These are phyloP conservation scores for Tenrec ecaudatus DNA, from an alignment of 2,113 vertebrate genomes.

Conservation along the genomic window DNA sequence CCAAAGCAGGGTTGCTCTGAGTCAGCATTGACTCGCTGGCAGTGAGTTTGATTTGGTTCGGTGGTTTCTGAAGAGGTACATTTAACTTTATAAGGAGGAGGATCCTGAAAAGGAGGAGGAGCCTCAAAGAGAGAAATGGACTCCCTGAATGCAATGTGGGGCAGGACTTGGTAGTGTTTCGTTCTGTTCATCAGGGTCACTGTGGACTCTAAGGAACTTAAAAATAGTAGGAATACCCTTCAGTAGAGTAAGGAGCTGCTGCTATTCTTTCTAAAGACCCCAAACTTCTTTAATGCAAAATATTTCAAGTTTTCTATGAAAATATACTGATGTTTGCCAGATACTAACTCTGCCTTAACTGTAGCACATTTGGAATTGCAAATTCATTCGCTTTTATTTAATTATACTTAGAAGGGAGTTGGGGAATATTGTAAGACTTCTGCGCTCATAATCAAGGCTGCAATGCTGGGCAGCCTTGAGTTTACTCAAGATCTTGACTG, in stretches of 20 bases:
- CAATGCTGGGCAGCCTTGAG: not conserved
- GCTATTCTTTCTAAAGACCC: not conserved
- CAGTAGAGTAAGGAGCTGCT: constrained; percentile 29
- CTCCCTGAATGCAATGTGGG: not conserved
- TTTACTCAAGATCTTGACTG: not conserved
- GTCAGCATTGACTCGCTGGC: too few species aligned
- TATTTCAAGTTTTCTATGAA: not conserved
- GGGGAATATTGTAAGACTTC: not conserved
- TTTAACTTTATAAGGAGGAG: too few species aligned
- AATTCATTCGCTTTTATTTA: not conserved
- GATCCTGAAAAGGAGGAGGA: too few species aligned
- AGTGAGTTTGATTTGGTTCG: too few species aligned
- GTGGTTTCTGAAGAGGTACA: too few species aligned
- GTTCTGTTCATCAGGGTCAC: not conserved
- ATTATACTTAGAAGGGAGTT: not conserved
- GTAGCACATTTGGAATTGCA: not conserved
- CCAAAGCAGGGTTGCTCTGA: too few species aligned
- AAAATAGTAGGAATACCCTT: not conserved
- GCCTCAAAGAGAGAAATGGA: not conserved
- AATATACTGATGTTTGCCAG: constrained; percentile 7
- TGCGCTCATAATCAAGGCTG: not conserved
- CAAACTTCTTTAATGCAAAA: not conserved
- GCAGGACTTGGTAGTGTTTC: not conserved
- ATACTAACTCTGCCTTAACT: not conserved
- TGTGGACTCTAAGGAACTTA: not conserved